Base-by-base conservation (phyloP, 2,888 invertebrate genomes). In the Epinotia nisella region DNA sequence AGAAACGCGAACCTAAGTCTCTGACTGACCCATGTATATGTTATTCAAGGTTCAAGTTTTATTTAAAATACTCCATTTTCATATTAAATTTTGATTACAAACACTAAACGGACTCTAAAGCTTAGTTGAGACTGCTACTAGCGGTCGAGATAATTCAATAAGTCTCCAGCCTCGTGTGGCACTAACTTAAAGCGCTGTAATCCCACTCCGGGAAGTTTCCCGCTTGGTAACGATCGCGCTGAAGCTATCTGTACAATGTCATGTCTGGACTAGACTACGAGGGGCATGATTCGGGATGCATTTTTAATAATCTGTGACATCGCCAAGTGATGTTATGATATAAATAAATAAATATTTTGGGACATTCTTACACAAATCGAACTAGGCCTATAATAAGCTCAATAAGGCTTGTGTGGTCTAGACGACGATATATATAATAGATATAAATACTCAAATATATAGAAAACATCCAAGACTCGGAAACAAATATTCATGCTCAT, bases 161-260 rank as follows among this genome's bases (percentile, higher is more conserved):
- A 62, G 45, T 35, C 19, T 21, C 35, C 69, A 59, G 60, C 35
- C 64, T 70, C 64, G 64, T 64, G 56, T 70, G 70, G 70, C 70
- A 59, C 53, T 10, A 64, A 58, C 64, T 70, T 56, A 9, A 56
- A 60, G 60, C 53, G 7, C 45, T 3, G 53, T 69, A 69, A 69
- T 49, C 60, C 60, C 24, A 21, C 60, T 69, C 51, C 7, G 39
- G 21, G 24, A 60, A 69, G 21, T 69, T 35, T 3, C 49, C n/a
- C 60, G 35, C 35, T 35, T 35, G 39, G 29, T 60, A 69, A 53
- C 39, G 69, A 69, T 60, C 35, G 29, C 35, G 29, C 39, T 13
- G 53, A 15, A 62, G 45, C 53, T 56, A 51, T 53, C 60, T 61
- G 60, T 41, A 17, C 29, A 35, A 1, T 41, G 41, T 41, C 60